phyloP scores from a whole-genome alignment of 1,140 invertebrate genomes.

The Euschistus heros region DNA sequence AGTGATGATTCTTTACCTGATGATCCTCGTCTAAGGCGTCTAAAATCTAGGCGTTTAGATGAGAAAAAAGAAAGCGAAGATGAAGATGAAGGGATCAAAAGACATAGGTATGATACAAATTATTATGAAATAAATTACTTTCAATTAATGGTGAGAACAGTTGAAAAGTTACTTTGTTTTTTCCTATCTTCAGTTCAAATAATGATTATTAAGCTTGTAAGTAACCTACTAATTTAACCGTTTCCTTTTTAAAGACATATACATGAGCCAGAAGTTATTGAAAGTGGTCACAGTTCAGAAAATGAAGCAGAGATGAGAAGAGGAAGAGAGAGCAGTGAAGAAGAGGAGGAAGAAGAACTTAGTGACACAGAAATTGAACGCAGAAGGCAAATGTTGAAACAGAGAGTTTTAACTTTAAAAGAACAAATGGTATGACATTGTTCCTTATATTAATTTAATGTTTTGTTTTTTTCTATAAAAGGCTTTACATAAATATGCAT shows the following conservation, averaged over 20 bases:
- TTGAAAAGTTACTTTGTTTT: too few species aligned
- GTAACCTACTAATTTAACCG: too few species aligned
- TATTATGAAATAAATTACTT: background rate
- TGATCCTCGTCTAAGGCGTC: constrained; percentile 62
- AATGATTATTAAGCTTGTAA: too few species aligned
- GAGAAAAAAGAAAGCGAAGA: constrained; percentile 35
- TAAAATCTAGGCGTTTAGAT: constrained; percentile 34
- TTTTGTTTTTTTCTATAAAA: background rate
- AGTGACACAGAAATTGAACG: constrained; percentile 77
- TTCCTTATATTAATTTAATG: background rate
- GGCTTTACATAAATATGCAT: background rate
- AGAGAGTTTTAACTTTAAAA: constrained; percentile 56
- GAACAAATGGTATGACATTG: constrained; percentile 39
- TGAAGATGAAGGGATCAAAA: constrained; percentile 36
- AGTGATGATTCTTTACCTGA: constrained; percentile 43
- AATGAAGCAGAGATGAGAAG: constrained; percentile 39
- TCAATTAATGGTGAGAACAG: background rate
- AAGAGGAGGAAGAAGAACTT: constrained; percentile 57
- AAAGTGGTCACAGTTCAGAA: constrained; percentile 41
- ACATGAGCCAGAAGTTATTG: constrained; percentile 61
- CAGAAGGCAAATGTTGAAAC: constrained; percentile 55
- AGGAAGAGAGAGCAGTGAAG: constrained; percentile 42
- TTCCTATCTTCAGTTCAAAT: too few species aligned
- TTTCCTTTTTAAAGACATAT: constrained; percentile 38
- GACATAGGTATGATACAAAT: constrained; percentile 32